Evolutionary conservation across 2,888 invertebrate species (phyloP), one percentile per base, ranked within the genome.

Genomic region (Calephelis perditalis): DNA sequence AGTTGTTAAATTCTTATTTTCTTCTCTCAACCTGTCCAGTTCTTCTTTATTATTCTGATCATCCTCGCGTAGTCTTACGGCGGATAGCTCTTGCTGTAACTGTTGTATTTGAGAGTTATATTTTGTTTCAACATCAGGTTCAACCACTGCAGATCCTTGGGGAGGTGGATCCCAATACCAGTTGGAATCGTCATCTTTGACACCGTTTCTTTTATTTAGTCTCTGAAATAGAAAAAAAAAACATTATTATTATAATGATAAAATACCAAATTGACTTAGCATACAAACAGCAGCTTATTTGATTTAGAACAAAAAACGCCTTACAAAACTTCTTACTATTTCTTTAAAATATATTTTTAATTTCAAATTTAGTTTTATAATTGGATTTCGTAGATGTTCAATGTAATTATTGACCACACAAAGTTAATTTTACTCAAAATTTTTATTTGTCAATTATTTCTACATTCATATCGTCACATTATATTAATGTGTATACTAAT

Each of bases 81-180:
- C 64, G 83, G 85, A 81, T 76, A 89, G 62, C 77, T 90, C 84
- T 59, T 81, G 72, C 74, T 89, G 85, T 59, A 90, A 70, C 11
- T 73, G 70, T 69, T 75, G 82, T 71, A 89, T 84, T 73, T 86
- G 84, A 62, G 72, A 66, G 76, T 79, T 77, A 68, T 86, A 84
- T 56, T 77, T 73, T 11, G 75, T 74, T 65, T 84, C 83, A 60
- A 67, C 58, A 5, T 79, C 74, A 43, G 73, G 67, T 5, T 76
- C 74, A 55, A 63, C 47, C 10, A 64, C 56, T 68, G 73, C 77
- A 10, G 80, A 63, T 2, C 75, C 55, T 56, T 81, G 78, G 2
- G 82, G 66, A 2, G 89, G 82, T 7, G 91, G 87, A 65, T 91
- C 91, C 92, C 92, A 92, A 70, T 91, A 90, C 92, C 92, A 92